Conservation (phyloP, 2,888 invertebrate species). For the Scaptomyza tumidula region DNA sequence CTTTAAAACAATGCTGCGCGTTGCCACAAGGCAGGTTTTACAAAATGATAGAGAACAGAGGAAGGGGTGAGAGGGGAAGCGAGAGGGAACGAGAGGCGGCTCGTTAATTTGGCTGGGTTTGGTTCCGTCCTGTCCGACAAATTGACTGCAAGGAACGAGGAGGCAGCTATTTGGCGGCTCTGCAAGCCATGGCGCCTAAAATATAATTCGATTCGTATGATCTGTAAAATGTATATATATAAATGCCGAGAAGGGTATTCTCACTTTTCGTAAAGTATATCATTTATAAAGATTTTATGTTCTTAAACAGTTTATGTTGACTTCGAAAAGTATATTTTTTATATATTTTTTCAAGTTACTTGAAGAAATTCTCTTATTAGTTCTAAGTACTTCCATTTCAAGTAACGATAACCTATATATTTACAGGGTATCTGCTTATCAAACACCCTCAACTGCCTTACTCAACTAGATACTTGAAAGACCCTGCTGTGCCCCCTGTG, state of each 20-base stretch:
- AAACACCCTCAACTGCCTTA: no score
- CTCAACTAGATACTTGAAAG: constrained; percentile 8
- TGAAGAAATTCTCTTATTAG: no score
- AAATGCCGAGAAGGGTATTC: background rate
- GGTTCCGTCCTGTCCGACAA: background rate
- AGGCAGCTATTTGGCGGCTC: constrained; percentile 16
- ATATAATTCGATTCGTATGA: constrained; percentile 35
- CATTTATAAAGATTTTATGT: no score
- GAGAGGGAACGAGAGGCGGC: background rate
- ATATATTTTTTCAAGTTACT: no score
- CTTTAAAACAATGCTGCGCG: constrained; percentile 32
- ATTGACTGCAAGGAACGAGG: background rate
- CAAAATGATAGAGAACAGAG: background rate
- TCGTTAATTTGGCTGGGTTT: constrained; percentile 9
- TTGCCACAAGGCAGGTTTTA: constrained; percentile 26
- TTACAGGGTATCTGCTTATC: constrained; percentile 17
- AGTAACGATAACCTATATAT: background rate
- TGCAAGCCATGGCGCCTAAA: constrained; percentile 19
- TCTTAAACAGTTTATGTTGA: no score
- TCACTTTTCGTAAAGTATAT: background rate
- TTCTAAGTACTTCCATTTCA: background rate
- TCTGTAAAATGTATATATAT: constrained; percentile 4
- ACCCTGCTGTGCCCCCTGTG: background rate
- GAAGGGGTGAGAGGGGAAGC: background rate
- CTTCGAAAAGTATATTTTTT: no score